Evolutionary conservation across 2,113 vertebrate genomes (phyloP), one percentile per base, ranked within the genome.

Genomic region (Tupaia tana): DNA sequence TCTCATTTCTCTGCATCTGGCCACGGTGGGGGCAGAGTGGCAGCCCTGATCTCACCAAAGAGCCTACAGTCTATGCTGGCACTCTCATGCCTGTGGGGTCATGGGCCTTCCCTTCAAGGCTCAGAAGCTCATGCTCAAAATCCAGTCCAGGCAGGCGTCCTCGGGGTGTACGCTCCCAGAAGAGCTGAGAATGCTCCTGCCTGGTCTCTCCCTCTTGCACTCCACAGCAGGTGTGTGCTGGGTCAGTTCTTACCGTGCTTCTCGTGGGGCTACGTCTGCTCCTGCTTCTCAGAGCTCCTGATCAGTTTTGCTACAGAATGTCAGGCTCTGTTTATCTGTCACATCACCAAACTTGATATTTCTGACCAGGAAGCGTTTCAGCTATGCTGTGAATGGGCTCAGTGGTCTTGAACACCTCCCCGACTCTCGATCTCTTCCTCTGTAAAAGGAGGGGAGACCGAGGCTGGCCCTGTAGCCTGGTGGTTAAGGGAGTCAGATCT

Each of bases 231-330:
- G 85, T 83, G 84, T 82, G 84, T 78, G 34, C 1, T 1, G 2
- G 75, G 64, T 34, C 15, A 91, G 64, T 87, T 95, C 95, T 84
- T 67, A 16, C 31, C 85, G 22, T 56, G 67, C 71, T 89, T 86
- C 75, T 52, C 43, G 20, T 3, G 34, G 63, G 69, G 43, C 27
- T 19, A 31, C 93, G 81, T 79, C 86, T 93, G 93, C 89, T 74
- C 22, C 89, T 61, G 18, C 54, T 77, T 79, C 90, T 89, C 93
- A 74, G 63, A 75, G 27, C 78, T 79, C 78, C 81, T 52, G 22
- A 69, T 71, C 80, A 19, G 67, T 93, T 83, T 83, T 56, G 70
- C 24, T 15, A 64, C 61, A 82, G 70, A 91, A 80, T 59, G 43
- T 91, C 66, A 63, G 59, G 34, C 82, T 90, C 34, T 63, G 34